These are phyloP conservation scores for Microcebus murinus DNA, from an alignment of 2,113 vertebrate genomes.

Conservation along the genomic window DNA sequence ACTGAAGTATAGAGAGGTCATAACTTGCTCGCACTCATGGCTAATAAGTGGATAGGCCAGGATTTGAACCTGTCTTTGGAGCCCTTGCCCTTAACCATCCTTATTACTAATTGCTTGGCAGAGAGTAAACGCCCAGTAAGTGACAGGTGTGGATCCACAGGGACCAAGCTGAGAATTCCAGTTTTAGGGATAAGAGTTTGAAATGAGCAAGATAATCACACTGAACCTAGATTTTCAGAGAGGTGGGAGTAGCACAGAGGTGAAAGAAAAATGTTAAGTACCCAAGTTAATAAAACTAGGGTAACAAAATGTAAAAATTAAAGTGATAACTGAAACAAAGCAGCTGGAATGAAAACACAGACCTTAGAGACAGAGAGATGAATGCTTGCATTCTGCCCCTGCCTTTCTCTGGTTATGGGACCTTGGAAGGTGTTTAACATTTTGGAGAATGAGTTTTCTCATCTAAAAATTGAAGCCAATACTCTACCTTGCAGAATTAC, in stretches of 20 bases:
- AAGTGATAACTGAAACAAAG: neutral
- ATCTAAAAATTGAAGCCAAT: conserved; percentile 20
- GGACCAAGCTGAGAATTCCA: neutral
- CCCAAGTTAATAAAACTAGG: neutral
- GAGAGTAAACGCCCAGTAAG: conserved; percentile 1
- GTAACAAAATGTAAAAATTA: neutral
- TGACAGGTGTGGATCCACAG: neutral
- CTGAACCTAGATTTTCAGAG: neutral
- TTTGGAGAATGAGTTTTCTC: neutral
- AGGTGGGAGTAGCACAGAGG: neutral
- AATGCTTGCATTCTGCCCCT: neutral
- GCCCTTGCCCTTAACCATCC: neutral
- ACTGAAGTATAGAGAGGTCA: neutral
- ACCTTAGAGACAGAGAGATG: neutral
- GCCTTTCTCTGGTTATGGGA: neutral
- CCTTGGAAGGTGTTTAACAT: neutral
- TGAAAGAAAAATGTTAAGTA: neutral
- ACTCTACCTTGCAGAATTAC: neutral
- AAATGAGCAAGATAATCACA: neutral
- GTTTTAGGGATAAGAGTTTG: neutral
- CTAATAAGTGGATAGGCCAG: neutral
- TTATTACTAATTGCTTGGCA: neutral
- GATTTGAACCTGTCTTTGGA: conserved; percentile 14
- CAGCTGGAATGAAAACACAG: neutral
- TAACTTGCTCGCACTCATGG: neutral